Base-by-base conservation (phyloP, 2,888 invertebrate genomes). In the Drosophila formosana region DNA sequence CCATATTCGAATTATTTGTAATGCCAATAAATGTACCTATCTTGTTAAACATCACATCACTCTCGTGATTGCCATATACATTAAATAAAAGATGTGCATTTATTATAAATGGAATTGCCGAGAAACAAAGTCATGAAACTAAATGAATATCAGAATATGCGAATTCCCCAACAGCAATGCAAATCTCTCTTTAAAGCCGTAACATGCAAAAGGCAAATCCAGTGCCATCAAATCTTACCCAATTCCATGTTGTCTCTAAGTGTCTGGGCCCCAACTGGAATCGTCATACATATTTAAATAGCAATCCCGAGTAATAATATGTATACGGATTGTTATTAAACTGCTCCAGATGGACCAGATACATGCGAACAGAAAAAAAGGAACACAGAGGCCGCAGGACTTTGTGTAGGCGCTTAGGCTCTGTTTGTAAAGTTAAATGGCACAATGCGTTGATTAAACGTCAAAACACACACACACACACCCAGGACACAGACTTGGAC, bases 381-480 rank as follows among this genome's bases (percentile, higher is more conserved):
- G 32, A 26, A 39, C 18, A 50, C 50, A 61, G 28, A 57, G 52
- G 66, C 66, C 61, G 50, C 70, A 71, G 75, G 65, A 65, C 62
- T 13, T 64, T 18, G 39, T 57, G 52, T 74, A 63, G 70, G 64
- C 53, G 80, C 69, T 82, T 73, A 57, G 68, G 63, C 47, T 57
- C 32, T 84, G 80, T 85, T 89, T 89, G 80, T 72, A 75, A 77
- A 85, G 88, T 76, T 85, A 84, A 89, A 76, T 73, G 75, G 71
- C 58, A 82, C 82, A 84, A 74, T 86, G 78, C 89, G 89, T 89
- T 85, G 87, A 85, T 85, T 86, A 89, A 85, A 88, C 87, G 75
- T 80, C 87, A 80, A 67, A 75, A 74, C 73, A 83, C 61, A 60
- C 43, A 68, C 47, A 51, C 49, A 50, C 6, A 43, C 25, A 32